Base-by-base conservation (phyloP, 2,888 invertebrate genomes). In the Criorhina ranunculi region DNA sequence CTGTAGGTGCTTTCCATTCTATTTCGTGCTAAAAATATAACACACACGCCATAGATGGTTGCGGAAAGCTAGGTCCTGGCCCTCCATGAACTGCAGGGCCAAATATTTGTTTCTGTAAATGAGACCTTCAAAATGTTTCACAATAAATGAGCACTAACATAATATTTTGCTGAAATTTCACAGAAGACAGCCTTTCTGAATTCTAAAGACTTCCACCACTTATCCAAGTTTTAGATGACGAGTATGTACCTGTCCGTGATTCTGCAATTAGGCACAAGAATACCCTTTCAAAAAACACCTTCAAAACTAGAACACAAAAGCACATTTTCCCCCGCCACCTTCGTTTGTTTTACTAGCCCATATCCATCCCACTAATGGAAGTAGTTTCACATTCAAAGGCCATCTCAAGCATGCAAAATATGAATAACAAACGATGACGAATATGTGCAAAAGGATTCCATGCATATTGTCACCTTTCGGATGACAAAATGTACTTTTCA, bases 401-500 rank as follows among this genome's bases (percentile, higher is more conserved):
- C 46, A 66, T 64, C 37, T 51, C 6, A 37, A 55, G 31, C 40
- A 62, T 73, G 19, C 67, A 51, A 67, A 66, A 57, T 55, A 72
- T 76, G 78, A 73, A 79, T 64, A 66, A 73, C 53, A 72, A 67
- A 78, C 66, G 77, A 17, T 67, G 70, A 62, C 53, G 62, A 44
- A 73, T 79, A 73, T 79, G 67, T 73, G 78, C 73, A 57, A 83
- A 78, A 64, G 62, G 62, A 79, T 67, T 66, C 60, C 72, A 73
- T 72, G 78, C 78, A 78, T 80, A 70, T 80, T 80, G 75, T 80
- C 83, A 83, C 79, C 79, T 73, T 70, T 57, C 53, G 29, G 59
- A 67, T 53, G 82, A 66, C 70, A 72, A 82, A 70, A 59, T 72
- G 49, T 75, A 64, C 64, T 70, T 73, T n/a, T 72, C 46, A 72